Base-by-base conservation (phyloP, 1,140 invertebrate species). In the Aporrectodea caliginosa region DNA sequence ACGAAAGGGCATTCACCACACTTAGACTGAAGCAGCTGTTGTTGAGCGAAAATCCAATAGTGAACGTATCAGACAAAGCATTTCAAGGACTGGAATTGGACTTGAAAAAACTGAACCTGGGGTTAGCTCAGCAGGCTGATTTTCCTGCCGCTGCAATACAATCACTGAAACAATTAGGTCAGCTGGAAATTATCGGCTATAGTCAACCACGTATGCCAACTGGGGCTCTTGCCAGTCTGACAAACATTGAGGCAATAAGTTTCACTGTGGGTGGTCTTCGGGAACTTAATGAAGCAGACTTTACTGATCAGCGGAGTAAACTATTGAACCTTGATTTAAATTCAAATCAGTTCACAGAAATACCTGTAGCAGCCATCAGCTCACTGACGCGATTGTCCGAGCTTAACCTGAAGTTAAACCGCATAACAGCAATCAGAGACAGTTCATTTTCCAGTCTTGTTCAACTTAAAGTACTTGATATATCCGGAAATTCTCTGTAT, bases 261-360 rank as follows among this genome's bases (percentile, higher is more conserved):
- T 14, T 76, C 1, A 76, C 75, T 29, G 1, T 29, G 27, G 35
- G 33, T n/a, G 16, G 2, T 35, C 43, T 76, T 32, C 33, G 43
- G 75, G 27, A 16, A 27, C 14, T 76, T 2, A 30, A 34, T 76
- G 33, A 31, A 29, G 34, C 35, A 12, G 34, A 32, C 29, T 76
- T 76, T 1, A 0, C 33, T 35, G 35, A n/a, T 58, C 43, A 58
- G 27, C 30, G 22, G 6, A 31, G 29, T 29, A n/a, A 29, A 35
- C 43, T 76, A 29, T 32, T 35, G 29, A n/a, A 35, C 1, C 35
- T 76, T 43, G 75, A 76, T 58, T 68, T 76, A n/a, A 43, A n/a
- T 35, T 16, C 29, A 6, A 76, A 76, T 76, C 29, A 43, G 16
- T 30, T 76, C 34, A 68, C 29, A 58, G 35, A 32, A 76, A 32